A percentile compares a stretch with the other conserved stretches of the same genome.
Evolutionary conservation across 2,797 vertebrate species (phyloP).

Genomic region (Cuculus canorus): DNA sequence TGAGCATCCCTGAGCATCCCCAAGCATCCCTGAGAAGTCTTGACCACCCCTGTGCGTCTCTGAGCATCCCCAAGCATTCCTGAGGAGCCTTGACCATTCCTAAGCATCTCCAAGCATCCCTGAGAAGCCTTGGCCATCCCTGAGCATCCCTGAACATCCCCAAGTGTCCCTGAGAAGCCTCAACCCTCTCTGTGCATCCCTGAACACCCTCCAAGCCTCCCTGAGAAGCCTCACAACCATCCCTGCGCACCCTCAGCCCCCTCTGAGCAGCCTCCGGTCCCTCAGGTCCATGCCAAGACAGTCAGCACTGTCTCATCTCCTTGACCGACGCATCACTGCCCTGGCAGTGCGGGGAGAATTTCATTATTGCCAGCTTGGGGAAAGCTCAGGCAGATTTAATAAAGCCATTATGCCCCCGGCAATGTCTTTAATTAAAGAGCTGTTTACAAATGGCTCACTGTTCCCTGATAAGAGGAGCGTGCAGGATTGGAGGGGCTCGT

Average conservation of each 20-base stretch:
- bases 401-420: not conserved
- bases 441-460: not conserved
- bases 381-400: constrained; percentile 46
- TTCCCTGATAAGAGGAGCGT: not conserved
- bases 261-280: not conserved
- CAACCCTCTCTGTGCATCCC: too few relatives aligned
- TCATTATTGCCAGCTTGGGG: not conserved
- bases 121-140: too few relatives aligned
- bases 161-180: too few relatives aligned
- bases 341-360: not conserved
- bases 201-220: not conserved
- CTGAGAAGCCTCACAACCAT: too few relatives aligned
- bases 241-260: not conserved
- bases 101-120: fast-evolving
- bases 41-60: too few relatives aligned
- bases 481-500: fast-evolving
- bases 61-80: too few relatives aligned
- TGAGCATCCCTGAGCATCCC: too few relatives aligned
- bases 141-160: too few relatives aligned
- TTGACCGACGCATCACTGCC: not conserved
- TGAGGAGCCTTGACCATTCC: not conserved
- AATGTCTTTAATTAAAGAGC: constrained; percentile 45
- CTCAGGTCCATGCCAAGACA: fast-evolving
- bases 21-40: not conserved
- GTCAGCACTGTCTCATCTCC: not conserved